These are phyloP conservation scores for Coracopsis vasa DNA, from an alignment of 2,113 vertebrate genomes.

Conservation along the genomic window DNA sequence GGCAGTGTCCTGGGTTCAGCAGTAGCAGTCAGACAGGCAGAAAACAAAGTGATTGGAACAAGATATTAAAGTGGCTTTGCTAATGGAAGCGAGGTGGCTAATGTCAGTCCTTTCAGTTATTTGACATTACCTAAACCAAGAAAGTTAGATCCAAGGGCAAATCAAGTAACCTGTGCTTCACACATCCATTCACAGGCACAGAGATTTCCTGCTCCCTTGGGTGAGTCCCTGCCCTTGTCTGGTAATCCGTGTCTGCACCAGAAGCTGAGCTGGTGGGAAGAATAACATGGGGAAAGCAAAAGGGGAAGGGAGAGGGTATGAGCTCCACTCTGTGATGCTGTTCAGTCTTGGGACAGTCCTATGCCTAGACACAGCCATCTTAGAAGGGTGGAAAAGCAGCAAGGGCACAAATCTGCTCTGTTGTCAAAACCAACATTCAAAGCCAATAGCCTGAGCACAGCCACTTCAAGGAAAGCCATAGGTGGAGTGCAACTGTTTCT, in stretches of 20 bases:
- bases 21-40: neutral
- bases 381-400: neutral
- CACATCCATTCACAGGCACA: neutral
- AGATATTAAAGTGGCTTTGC: constrained; percentile 9
- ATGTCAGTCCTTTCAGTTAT: neutral
- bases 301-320: neutral
- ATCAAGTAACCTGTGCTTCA: neutral
- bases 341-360: neutral
- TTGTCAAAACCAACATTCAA: neutral
- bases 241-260: neutral
- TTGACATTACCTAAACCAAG: constrained; percentile 19
- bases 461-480: neutral
- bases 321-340: rapidly evolving
- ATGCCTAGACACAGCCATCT: rapidly evolving
- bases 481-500: neutral
- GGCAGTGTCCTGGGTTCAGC: neutral
- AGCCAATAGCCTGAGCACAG: neutral
- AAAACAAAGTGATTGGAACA: constrained; percentile 3
- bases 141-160: neutral
- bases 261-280: neutral
- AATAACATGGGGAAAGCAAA: neutral
- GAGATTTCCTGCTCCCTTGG: neutral
- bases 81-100: neutral
- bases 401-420: neutral
- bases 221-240: neutral